phyloP scores from a whole-genome alignment of 2,113 vertebrate species.

The Heterotilapia buettikoferi region DNA sequence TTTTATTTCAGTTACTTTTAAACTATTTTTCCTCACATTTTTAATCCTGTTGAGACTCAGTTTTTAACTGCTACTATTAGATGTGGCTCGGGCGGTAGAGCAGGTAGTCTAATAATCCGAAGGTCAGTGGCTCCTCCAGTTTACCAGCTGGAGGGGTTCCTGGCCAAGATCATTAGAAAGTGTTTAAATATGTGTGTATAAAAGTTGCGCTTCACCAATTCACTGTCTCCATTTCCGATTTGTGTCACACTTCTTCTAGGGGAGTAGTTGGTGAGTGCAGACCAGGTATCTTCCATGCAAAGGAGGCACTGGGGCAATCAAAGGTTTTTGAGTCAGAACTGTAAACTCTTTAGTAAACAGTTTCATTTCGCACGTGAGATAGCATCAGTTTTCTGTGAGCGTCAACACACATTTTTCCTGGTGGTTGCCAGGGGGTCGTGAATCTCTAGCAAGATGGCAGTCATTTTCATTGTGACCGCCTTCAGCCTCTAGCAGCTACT shows the following conservation, averaged over 20 bases:
- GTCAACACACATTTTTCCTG: background rate
- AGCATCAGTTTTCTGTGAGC: background rate
- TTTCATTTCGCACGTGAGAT: background rate
- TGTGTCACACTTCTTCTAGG: background rate
- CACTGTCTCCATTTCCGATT: rapidly evolving
- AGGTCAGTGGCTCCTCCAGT: background rate
- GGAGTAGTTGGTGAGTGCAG: background rate
- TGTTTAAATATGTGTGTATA: background rate
- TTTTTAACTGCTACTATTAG: background rate
- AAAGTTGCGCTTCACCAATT: background rate
- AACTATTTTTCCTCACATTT: background rate
- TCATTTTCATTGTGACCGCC: rapidly evolving
- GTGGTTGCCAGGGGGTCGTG: background rate
- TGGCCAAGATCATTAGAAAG: background rate
- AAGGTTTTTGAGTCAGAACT: background rate
- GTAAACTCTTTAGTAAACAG: rapidly evolving
- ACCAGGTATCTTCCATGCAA: background rate
- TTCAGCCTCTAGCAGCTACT: background rate
- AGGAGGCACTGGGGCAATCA: background rate
- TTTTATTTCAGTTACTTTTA: background rate
- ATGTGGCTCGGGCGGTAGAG: background rate
- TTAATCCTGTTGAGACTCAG: background rate
- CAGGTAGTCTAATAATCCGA: background rate
- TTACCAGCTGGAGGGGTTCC: background rate
- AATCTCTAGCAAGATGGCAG: background rate